Conservation (phyloP, 64 coral and sea anemone species). For the Stichodactyla mertensii region DNA sequence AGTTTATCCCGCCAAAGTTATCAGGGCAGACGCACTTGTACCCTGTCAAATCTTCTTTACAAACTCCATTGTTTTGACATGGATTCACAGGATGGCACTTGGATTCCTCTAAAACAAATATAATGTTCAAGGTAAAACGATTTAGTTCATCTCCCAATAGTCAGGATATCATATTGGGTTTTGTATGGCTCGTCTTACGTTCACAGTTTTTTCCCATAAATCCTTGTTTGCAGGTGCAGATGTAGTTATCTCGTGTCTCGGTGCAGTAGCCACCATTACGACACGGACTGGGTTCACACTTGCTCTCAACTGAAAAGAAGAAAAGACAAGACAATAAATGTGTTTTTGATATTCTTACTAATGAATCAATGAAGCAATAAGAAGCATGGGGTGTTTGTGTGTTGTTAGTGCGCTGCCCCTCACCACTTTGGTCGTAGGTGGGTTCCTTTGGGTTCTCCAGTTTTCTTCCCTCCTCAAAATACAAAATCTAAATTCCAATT, state of each 20-base stretch:
- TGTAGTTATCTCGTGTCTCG: constrained; percentile 58
- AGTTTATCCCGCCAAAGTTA: constrained; percentile 62
- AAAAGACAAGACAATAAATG: neutral
- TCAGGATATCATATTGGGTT: neutral
- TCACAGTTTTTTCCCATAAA: constrained; percentile 90
- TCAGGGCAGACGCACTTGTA: constrained; percentile 78
- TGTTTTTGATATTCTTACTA: too few relatives aligned
- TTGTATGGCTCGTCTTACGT: constrained; percentile 30
- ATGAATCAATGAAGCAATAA: too few relatives aligned
- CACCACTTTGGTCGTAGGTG: too few relatives aligned
- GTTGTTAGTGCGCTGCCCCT: too few relatives aligned
- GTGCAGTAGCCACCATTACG: constrained; percentile 72
- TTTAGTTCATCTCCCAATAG: neutral
- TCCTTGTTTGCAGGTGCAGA: constrained; percentile 60
- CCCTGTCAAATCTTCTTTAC: constrained; percentile 59
- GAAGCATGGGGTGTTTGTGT: too few relatives aligned
- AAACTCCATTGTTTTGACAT: constrained; percentile 72
- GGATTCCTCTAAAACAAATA: constrained; percentile 52
- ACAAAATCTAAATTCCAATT: too few relatives aligned
- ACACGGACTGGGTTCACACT: constrained; percentile 77
- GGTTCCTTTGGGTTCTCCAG: too few relatives aligned
- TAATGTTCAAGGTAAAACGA: neutral
- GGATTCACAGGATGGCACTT: constrained; percentile 87
- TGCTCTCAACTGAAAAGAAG: constrained; percentile 64
- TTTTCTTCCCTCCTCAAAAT: too few relatives aligned